A percentile compares a stretch with the other conserved stretches of the same genome.
Evolutionary conservation across 2,113 vertebrate species (phyloP).

Genomic region (Cavia porcellus): DNA sequence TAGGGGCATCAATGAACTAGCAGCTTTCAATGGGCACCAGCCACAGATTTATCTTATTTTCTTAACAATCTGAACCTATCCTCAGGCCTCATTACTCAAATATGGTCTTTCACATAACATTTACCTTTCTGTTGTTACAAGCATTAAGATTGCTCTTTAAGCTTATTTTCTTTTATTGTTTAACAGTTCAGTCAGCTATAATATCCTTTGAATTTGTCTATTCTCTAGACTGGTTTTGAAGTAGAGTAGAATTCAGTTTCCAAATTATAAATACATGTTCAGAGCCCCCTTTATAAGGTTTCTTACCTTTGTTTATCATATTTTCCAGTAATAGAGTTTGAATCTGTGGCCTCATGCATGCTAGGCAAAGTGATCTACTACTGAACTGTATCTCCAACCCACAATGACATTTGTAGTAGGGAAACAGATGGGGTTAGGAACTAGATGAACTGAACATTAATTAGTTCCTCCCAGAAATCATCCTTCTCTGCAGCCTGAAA

Average conservation of each 20-base stretch:
- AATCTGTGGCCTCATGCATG: neutral
- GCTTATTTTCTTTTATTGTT: neutral
- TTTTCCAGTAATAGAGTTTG: neutral
- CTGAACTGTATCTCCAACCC: neutral
- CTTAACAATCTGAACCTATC: neutral
- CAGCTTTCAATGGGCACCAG: neutral
- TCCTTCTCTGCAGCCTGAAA: neutral
- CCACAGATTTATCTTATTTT: constrained; percentile 7
- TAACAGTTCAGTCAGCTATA: neutral
- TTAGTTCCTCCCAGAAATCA: neutral
- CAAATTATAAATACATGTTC: neutral
- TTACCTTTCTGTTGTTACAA: neutral
- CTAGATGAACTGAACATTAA: neutral
- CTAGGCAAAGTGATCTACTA: neutral
- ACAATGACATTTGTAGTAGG: neutral
- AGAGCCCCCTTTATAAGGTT: neutral
- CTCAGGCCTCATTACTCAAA: neutral
- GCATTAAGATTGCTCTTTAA: neutral
- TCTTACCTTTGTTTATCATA: neutral
- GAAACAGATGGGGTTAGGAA: neutral
- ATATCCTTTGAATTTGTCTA: constrained; percentile 23
- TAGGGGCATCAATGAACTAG: neutral
- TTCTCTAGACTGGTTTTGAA: neutral
- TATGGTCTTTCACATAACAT: neutral
- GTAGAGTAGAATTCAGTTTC: constrained; percentile 3